These are phyloP conservation scores for Orchestia grillus DNA, from an alignment of 1,140 invertebrate genomes.

Conservation along the genomic window DNA sequence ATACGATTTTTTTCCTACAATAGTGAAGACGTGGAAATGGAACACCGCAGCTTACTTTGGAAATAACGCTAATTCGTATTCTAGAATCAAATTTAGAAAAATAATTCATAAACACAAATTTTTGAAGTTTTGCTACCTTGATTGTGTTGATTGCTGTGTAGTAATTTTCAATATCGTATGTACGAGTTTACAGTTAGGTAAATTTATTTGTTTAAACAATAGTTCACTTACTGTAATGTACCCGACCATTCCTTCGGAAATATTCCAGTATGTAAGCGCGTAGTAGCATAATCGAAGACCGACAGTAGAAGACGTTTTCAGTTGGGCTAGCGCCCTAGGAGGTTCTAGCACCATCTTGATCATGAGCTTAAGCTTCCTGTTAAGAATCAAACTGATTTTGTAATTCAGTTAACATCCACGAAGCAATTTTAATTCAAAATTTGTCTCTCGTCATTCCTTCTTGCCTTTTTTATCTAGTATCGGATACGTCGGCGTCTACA, in stretches of 20 bases:
- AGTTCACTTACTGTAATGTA: neutral
- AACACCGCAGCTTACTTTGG: neutral
- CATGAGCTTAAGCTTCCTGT: neutral
- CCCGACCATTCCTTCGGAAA: neutral
- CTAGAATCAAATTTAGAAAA: neutral
- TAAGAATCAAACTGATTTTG: neutral
- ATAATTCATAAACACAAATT: neutral
- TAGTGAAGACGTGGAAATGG: neutral
- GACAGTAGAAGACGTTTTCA: neutral
- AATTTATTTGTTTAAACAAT: too few relatives aligned
- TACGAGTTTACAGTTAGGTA: neutral
- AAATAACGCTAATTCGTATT: neutral
- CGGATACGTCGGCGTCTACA: neutral
- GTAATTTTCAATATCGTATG: neutral
- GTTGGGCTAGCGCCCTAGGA: neutral
- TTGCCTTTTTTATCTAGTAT: neutral
- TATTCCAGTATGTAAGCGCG: neutral
- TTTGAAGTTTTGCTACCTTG: neutral
- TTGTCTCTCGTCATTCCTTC: neutral
- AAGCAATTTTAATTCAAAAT: neutral
- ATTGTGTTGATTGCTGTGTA: neutral
- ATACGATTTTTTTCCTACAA: neutral
- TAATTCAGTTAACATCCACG: too few relatives aligned
- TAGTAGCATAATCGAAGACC: neutral
- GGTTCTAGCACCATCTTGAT: neutral